Conservation (phyloP, 2,888 invertebrate species). For the Lithophane socia region DNA sequence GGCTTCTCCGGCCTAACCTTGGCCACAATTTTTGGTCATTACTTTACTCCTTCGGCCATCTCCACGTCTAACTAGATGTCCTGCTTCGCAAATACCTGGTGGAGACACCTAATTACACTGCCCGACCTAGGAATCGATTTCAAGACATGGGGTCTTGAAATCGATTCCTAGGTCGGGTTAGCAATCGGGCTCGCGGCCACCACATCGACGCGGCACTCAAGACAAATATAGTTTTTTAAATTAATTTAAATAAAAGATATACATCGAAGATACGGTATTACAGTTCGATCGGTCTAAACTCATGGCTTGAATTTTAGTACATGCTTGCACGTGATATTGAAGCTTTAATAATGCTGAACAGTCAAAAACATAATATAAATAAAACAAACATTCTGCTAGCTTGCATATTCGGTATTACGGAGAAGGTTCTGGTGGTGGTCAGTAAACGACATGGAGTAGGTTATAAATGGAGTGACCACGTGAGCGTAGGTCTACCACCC, state of each 20-base stretch:
- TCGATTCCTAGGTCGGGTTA: no score
- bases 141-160: no score
- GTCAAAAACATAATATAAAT: background rate
- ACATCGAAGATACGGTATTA: background rate
- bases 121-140: no score
- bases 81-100: no score
- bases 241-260: background rate
- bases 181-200: no score
- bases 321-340: conserved; percentile 25
- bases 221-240: background rate
- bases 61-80: no score
- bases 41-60: no score
- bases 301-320: background rate
- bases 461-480: conserved; percentile 11
- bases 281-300: background rate
- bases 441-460: background rate
- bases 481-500: background rate
- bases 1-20: no score
- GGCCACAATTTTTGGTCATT: no score
- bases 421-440: conserved; percentile 10
- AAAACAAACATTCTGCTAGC: background rate
- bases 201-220: background rate
- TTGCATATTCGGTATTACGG: conserved; percentile 1
- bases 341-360: background rate
- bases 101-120: no score